Conservation (phyloP, 2,888 invertebrate species). For the Pycnomerus fuliginosus region DNA sequence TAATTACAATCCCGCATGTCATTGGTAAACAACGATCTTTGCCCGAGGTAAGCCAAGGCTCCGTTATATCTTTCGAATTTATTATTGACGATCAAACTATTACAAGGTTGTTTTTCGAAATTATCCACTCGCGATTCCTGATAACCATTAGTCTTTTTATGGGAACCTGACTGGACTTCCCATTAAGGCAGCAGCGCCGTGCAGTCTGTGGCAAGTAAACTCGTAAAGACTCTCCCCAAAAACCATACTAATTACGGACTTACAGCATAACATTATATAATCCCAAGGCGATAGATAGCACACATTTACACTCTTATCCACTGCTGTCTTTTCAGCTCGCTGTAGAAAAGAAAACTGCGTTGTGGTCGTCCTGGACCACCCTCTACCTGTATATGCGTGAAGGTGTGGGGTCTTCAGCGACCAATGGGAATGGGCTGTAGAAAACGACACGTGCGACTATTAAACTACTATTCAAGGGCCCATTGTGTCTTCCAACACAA, state of each 20-base stretch:
- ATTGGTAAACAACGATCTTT: constrained; percentile 13
- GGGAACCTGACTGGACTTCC: constrained; percentile 44
- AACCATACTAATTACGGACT: neutral
- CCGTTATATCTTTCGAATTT: constrained; percentile 6
- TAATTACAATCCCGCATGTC: constrained; percentile 19
- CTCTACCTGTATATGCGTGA: constrained; percentile 35
- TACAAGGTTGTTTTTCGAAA: constrained; percentile 20
- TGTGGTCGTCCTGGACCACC: constrained; percentile 27
- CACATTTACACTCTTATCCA: constrained; percentile 2
- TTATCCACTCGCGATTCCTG: too few species aligned
- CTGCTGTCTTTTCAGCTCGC: constrained; percentile 3
- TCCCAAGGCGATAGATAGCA: constrained; percentile 4
- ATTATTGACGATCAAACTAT: constrained; percentile 13
- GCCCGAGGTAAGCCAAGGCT: constrained; percentile 16
- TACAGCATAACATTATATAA: constrained; percentile 1
- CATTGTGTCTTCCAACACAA: constrained; percentile 36
- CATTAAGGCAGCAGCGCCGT: constrained; percentile 45
- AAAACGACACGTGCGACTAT: constrained; percentile 36
- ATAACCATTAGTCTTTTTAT: constrained; percentile 35
- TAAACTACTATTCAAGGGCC: constrained; percentile 32
- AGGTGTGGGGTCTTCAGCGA: constrained; percentile 36
- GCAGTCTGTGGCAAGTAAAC: constrained; percentile 40
- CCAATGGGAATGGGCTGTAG: constrained; percentile 16
- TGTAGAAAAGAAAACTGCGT: constrained; percentile 16
- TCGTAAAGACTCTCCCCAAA: neutral